Percentiles rank a stretch among this genome's conserved stretches.
These are phyloP conservation scores for Torymus auratus DNA, from an alignment of 2,888 invertebrate species.

Conservation along the genomic window DNA sequence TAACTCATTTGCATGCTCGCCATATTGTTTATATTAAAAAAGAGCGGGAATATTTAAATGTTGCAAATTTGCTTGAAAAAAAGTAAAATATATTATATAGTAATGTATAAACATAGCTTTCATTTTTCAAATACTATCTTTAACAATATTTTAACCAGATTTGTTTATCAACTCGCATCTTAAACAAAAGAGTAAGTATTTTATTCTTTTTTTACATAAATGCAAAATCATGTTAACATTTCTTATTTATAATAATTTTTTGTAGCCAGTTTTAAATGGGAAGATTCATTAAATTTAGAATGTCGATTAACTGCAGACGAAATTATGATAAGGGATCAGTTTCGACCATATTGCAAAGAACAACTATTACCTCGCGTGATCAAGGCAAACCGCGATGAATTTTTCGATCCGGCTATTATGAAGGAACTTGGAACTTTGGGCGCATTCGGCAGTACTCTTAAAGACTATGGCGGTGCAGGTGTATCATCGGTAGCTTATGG, in stretches of 20 bases:
- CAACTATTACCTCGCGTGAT: conserved; percentile 92
- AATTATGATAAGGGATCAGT: conserved; percentile 90
- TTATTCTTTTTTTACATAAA: not conserved
- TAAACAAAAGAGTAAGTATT: no score
- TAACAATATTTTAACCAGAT: no score
- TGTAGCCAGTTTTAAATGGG: conserved; percentile 85
- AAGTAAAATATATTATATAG: no score
- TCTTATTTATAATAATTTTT: not conserved
- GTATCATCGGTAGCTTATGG: conserved; percentile 97
- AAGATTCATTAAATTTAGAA: conserved; percentile 93
- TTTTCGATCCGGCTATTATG: conserved; percentile 92
- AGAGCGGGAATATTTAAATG: no score
- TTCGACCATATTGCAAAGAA: conserved; percentile 91
- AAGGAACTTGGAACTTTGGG: conserved; percentile 95
- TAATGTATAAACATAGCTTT: no score
- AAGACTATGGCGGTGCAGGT: conserved; percentile 96
- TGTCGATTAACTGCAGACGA: conserved; percentile 94
- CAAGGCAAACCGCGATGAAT: conserved; percentile 93
- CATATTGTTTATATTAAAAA: no score
- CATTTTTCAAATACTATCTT: no score
- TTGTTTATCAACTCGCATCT: no score
- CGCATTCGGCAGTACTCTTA: conserved; percentile 92
- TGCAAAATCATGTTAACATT: not conserved
- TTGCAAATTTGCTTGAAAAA: no score
- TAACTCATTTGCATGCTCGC: no score